Conservation (phyloP, 2,888 invertebrate species). For the Morpho achilles region DNA sequence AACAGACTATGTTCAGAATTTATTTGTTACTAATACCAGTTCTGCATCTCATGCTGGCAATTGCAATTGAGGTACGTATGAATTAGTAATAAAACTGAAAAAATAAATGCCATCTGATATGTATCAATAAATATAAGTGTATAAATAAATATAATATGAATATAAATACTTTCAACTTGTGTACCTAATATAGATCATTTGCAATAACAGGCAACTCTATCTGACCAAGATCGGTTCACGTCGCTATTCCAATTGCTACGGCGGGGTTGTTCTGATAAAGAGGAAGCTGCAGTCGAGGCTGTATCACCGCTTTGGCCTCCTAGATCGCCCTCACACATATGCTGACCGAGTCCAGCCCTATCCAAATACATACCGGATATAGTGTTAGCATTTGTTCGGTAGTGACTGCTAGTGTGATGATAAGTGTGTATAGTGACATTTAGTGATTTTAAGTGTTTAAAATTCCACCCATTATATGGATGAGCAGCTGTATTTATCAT, state of each 20-base stretch:
- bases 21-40: slow-evolving; percentile 79
- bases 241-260: slow-evolving; percentile 39
- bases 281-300: slow-evolving; percentile 42
- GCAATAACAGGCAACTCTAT: slow-evolving; percentile 53
- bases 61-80: slow-evolving; percentile 77
- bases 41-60: slow-evolving; percentile 77
- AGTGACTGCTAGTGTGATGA: slow-evolving; percentile 1
- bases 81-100: too few relatives aligned
- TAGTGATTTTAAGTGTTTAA: too few relatives aligned
- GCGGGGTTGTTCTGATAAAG: slow-evolving; percentile 47
- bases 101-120: too few relatives aligned
- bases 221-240: slow-evolving; percentile 52
- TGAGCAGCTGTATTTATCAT: too few relatives aligned
- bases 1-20: slow-evolving; percentile 73
- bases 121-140: too few relatives aligned
- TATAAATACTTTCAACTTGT: too few relatives aligned
- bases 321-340: slow-evolving; percentile 37
- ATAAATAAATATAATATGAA: too few relatives aligned
- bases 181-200: too few relatives aligned
- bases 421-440: too few relatives aligned
- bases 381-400: slow-evolving; percentile 9
- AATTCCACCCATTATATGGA: too few relatives aligned
- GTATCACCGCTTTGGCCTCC: slow-evolving; percentile 49
- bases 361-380: slow-evolving; percentile 1
- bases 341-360: slow-evolving; percentile 34